Percentiles rank a stretch among this genome's conserved stretches.
phyloP scores from a whole-genome alignment of 2,797 vertebrate genomes.

The Buphagus erythrorhynchus region DNA sequence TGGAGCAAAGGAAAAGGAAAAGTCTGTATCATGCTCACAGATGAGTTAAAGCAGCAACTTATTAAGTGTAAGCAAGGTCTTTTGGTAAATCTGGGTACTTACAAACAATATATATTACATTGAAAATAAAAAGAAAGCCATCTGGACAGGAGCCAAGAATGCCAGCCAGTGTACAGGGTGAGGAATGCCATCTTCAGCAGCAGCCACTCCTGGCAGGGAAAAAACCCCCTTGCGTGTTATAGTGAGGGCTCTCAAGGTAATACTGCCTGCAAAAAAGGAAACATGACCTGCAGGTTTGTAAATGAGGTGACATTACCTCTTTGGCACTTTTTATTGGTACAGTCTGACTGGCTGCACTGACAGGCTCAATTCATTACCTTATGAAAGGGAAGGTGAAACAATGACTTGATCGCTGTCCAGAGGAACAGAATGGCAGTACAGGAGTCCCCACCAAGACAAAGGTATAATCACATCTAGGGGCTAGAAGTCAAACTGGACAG shows the following conservation, averaged over 20 bases:
- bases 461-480: not conserved
- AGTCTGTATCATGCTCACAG: not conserved
- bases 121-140: not conserved
- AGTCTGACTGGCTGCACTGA: not conserved
- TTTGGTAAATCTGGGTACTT: not conserved
- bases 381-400: constrained; percentile 21
- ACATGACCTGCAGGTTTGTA: not conserved
- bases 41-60: not conserved
- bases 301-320: constrained; percentile 1
- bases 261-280: not conserved
- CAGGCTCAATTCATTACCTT: not conserved
- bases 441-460: not conserved
- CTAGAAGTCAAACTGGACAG: not conserved
- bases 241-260: not conserved
- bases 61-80: not conserved
- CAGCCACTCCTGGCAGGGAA: not conserved
- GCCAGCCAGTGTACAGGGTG: not conserved
- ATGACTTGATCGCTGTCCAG: not conserved
- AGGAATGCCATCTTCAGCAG: not conserved
- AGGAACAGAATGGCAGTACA: not conserved
- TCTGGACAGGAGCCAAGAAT: not conserved
- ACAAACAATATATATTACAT: not conserved
- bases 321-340: not conserved
- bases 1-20: not conserved
- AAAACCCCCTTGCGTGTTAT: not conserved